These are phyloP conservation scores for Clitarchus hookeri DNA, from an alignment of 2,888 invertebrate species.

Conservation along the genomic window DNA sequence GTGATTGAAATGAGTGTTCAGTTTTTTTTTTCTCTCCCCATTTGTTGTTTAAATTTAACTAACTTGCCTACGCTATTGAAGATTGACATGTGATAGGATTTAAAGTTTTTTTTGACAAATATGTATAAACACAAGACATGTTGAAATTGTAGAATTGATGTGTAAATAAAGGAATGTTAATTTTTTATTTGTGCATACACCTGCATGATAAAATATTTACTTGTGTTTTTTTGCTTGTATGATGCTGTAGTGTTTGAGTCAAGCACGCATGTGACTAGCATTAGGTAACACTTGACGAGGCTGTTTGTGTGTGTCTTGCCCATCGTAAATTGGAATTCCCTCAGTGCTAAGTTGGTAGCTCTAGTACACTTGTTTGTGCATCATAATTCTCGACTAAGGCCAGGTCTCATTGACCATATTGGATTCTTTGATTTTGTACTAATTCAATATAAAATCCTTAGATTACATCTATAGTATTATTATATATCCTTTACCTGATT, in stretches of 20 bases:
- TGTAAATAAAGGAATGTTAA: neutral
- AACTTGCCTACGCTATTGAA: neutral
- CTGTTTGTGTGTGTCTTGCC: too few species aligned
- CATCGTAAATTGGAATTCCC: too few species aligned
- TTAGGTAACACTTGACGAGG: too few species aligned
- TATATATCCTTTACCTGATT: too few species aligned
- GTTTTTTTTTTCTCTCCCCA: neutral
- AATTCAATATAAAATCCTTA: too few species aligned
- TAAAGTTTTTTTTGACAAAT: neutral
- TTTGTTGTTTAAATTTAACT: neutral
- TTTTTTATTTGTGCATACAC: neutral
- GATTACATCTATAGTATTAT: too few species aligned
- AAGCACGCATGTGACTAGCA: neutral
- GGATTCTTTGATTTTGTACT: too few species aligned
- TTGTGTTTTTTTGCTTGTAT: neutral
- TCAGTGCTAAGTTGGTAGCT: too few species aligned
- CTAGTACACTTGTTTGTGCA: too few species aligned
- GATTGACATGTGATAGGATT: neutral
- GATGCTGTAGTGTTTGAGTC: neutral
- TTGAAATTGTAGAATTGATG: neutral
- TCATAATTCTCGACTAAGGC: too few species aligned
- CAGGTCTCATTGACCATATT: too few species aligned
- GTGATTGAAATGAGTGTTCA: neutral
- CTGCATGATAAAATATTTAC: neutral
- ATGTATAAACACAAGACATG: neutral